Percentiles rank a stretch among this genome's conserved stretches.
phyloP scores from a whole-genome alignment of 1,140 invertebrate genomes.

The Brachionus paranguensis region DNA sequence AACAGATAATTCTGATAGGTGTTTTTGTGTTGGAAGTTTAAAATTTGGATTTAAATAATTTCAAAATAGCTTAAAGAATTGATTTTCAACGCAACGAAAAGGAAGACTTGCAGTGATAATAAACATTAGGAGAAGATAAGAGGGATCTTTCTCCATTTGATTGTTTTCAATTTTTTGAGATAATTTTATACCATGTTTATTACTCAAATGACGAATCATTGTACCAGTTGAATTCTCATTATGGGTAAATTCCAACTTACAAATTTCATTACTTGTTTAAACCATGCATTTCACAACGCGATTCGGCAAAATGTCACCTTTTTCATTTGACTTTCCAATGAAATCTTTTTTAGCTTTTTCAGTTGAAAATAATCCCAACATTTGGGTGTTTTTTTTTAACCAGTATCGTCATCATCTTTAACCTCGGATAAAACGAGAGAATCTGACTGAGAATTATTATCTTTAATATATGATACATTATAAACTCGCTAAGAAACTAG shows the following conservation, averaged over 20 bases:
- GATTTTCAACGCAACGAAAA: not conserved
- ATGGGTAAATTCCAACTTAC: not conserved
- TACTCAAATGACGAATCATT: not conserved
- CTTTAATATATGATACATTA: not conserved
- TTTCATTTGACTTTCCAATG: not conserved
- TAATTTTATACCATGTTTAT: not conserved
- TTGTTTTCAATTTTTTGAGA: not conserved
- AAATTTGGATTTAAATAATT: not conserved
- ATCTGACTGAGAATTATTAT: not conserved
- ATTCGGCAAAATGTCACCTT: not conserved
- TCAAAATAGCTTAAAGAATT: not conserved
- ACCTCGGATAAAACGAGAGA: not conserved
- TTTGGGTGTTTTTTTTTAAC: not conserved
- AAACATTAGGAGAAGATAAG: not conserved
- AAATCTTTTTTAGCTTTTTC: not conserved
- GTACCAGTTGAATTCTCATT: not conserved
- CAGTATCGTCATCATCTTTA: not conserved
- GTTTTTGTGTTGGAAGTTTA: not conserved
- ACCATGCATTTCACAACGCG: not conserved
- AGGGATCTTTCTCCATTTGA: not conserved
- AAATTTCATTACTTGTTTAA: not conserved
- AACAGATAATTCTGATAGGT: not conserved
- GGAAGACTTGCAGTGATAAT: not conserved
- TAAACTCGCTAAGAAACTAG: not conserved
- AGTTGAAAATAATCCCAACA: not conserved